Evolutionary conservation across 2,888 invertebrate species (phyloP).

Genomic region (Vesta saturnalis): DNA sequence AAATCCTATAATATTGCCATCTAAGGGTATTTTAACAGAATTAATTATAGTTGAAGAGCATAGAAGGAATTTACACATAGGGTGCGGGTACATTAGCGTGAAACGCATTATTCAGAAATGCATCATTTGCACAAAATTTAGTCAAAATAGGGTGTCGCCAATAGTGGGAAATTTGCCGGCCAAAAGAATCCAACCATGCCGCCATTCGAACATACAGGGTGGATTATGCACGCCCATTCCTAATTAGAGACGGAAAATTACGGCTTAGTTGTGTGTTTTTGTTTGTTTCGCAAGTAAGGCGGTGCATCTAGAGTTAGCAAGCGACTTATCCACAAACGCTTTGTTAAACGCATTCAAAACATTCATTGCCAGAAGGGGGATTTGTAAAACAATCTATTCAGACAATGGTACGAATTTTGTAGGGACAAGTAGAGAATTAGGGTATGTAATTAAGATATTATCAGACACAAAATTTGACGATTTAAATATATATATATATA

Average conservation of each 20-base stretch:
- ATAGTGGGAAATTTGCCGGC: constrained; percentile 48
- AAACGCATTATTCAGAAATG: not conserved
- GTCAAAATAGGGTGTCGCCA: constrained; percentile 26
- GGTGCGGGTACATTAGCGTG: constrained; percentile 28
- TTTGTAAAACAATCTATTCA: constrained; percentile 5
- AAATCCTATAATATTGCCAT: constrained; percentile 7
- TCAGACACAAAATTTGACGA: not conserved
- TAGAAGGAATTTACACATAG: not conserved
- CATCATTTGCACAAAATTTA: not conserved
- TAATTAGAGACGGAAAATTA: constrained; percentile 33
- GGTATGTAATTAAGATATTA: constrained; percentile 6
- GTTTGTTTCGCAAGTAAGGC: too few relatives aligned
- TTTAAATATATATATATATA: too few relatives aligned
- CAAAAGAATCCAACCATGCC: constrained; percentile 29
- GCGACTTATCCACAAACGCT: constrained; percentile 15
- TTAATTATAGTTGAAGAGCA: constrained; percentile 3
- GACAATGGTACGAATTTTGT: not conserved
- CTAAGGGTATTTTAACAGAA: not conserved
- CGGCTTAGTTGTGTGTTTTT: too few relatives aligned
- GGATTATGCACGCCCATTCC: constrained; percentile 44
- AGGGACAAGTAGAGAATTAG: not conserved
- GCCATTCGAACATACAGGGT: constrained; percentile 41
- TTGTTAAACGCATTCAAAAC: constrained; percentile 44
- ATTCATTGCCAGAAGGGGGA: constrained; percentile 33
- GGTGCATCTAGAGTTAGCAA: too few relatives aligned